Evolutionary conservation across 1,140 invertebrate genomes (phyloP).

Genomic region (Anadara kagoshimensis): DNA sequence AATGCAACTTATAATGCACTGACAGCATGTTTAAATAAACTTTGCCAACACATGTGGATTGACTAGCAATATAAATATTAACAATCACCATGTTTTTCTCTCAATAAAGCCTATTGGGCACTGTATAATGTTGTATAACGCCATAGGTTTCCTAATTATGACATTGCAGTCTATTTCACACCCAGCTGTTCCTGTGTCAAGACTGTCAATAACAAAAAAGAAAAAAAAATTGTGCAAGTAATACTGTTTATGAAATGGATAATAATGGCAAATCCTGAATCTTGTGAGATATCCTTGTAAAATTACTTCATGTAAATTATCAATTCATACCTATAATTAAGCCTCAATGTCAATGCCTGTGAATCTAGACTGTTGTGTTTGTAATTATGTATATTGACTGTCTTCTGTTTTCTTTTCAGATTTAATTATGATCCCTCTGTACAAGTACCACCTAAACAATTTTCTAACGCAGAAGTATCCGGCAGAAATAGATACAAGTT

Average conservation of each 20-base stretch:
- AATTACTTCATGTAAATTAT: neutral
- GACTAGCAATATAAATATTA: too few species aligned
- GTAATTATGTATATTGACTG: neutral
- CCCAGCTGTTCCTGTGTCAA: neutral
- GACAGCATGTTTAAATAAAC: too few species aligned
- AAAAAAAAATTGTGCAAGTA: neutral
- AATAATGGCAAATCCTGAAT: neutral
- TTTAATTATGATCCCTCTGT: conserved; percentile 71
- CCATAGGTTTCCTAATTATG: too few species aligned
- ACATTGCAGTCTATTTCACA: neutral
- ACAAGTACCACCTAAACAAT: conserved; percentile 59
- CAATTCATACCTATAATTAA: neutral
- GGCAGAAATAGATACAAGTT: conserved; percentile 68
- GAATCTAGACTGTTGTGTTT: neutral
- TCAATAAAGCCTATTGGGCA: too few species aligned
- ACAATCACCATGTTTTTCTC: too few species aligned
- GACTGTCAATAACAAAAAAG: neutral
- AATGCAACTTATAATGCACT: too few species aligned
- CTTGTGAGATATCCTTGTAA: neutral
- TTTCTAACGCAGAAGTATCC: conserved; percentile 58
- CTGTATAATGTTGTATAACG: too few species aligned
- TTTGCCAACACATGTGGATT: too few species aligned
- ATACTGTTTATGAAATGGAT: neutral
- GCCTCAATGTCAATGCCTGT: neutral
- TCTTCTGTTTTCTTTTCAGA: conserved; percentile 41